Percentiles rank a stretch among this genome's conserved stretches.
phyloP scores from a whole-genome alignment of 2,797 vertebrate genomes.

The Rhincodon typus region DNA sequence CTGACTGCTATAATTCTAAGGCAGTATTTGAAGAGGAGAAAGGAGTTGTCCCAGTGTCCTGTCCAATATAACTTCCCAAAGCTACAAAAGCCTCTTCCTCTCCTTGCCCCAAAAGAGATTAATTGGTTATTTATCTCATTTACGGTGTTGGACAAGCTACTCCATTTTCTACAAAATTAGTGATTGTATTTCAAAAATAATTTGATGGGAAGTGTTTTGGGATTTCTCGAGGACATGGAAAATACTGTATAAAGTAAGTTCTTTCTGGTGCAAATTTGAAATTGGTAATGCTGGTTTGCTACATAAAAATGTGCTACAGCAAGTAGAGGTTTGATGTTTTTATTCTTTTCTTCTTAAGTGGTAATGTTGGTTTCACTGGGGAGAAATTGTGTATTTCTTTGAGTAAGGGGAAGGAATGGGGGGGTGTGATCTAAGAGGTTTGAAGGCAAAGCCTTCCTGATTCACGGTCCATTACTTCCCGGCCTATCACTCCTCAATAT shows the following conservation, averaged over 20 bases:
- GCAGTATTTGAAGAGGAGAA: background rate
- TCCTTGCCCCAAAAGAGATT: background rate
- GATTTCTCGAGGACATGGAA: background rate
- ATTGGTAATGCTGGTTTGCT: too few species aligned
- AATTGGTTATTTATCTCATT: background rate
- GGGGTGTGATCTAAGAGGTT: background rate
- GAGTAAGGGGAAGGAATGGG: background rate
- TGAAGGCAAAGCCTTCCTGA: background rate
- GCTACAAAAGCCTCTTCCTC: too few species aligned
- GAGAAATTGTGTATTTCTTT: background rate
- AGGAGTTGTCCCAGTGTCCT: background rate
- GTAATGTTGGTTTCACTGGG: background rate
- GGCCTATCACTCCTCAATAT: background rate
- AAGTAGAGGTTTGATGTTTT: background rate
- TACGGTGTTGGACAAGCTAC: background rate
- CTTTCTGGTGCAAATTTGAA: background rate
- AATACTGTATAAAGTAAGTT: background rate
- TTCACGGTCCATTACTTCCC: background rate
- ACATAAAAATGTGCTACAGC: too few species aligned
- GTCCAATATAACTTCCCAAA: background rate
- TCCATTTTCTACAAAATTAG: background rate
- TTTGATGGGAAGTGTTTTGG: background rate
- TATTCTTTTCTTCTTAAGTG: background rate
- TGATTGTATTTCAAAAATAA: background rate
- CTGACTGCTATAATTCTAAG: background rate